A percentile compares a stretch with the other conserved stretches of the same genome.
phyloP scores from a whole-genome alignment of 2,888 invertebrate genomes.

The Ganaspis brasiliensis region DNA sequence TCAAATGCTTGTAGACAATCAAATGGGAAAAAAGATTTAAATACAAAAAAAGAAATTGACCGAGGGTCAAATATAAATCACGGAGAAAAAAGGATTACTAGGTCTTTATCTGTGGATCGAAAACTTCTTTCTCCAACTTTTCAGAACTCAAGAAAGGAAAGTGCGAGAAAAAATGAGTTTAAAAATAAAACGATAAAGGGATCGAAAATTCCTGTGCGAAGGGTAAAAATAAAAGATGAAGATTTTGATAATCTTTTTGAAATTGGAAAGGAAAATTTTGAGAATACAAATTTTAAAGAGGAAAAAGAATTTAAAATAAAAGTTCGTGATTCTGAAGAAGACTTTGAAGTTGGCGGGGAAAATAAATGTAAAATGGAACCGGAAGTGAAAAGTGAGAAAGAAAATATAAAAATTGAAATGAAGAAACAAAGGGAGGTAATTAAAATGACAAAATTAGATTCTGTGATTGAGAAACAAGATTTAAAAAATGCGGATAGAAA shows the following conservation, averaged over 20 bases:
- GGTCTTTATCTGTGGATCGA: constrained; percentile 24
- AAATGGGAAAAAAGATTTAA: neutral
- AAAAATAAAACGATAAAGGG: neutral
- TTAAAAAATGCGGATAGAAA: too few species aligned
- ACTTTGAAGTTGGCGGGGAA: neutral
- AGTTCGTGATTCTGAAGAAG: neutral
- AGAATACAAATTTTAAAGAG: neutral
- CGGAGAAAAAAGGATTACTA: neutral
- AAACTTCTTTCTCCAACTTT: neutral
- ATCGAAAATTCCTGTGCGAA: neutral
- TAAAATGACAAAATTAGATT: neutral
- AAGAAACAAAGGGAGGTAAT: neutral
- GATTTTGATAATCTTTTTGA: too few species aligned
- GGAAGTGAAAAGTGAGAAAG: neutral
- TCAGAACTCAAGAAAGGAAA: neutral
- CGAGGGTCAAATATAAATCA: neutral
- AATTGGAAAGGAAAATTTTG: neutral
- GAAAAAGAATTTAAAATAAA: neutral
- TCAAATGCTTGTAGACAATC: neutral
- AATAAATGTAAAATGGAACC: neutral
- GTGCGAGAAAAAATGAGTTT: neutral
- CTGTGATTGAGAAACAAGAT: neutral
- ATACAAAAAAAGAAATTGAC: neutral
- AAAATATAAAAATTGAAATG: neutral
- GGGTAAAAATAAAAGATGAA: neutral